Base-by-base conservation (phyloP, 35 echinoderm and acorn worm genomes). In the Diadema setosum region DNA sequence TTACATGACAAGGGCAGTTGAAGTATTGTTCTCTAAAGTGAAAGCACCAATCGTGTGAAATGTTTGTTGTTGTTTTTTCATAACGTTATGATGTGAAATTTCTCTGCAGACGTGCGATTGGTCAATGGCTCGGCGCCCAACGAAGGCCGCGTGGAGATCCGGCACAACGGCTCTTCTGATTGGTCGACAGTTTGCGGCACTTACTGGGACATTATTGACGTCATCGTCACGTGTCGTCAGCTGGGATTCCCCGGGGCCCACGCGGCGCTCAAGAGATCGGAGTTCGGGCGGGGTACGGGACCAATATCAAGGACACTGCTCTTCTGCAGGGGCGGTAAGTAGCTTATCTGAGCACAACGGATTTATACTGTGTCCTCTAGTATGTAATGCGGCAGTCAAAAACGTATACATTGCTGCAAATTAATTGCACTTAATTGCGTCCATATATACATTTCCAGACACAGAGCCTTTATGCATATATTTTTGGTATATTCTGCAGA, bases 101-200 rank as follows among this genome's bases (percentile, higher is more conserved):
- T 78, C 21, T 40, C 82, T 36, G 8, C 64, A 95, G 93, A 95
- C 84, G 42, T 95, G 23, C 84, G 85, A 20, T 42, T 95, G 24
- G 61, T 87, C 16, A 84, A 90, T 57, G 93, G 93, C 17, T 57
- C 75, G 2, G 30, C 46, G 39, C 85, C 93, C 0, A 87, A 91
- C 43, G 89, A 86, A 39, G 93, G 93, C 36, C 83, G 93, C 8
- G 89, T 95, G 31, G 93, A 95, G 50, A 81, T 95, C 6, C 86
- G 91, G 33, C 84, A 91, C 5, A 76, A 25, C n/a, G 93, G 93
- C 17, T 21, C 23, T 46, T 84, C 89, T 5, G 76, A 90, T 9
- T 95, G 93, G 93, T 95, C 65, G 59, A 69, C 93, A 39, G 86
- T 90, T 20, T 95, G 93, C 58, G 93, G 91, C 39, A 15, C 45